Percentiles rank a stretch among this genome's conserved stretches.
phyloP scores from a whole-genome alignment of 2,113 vertebrate species.

The Bostrychus sinensis region DNA sequence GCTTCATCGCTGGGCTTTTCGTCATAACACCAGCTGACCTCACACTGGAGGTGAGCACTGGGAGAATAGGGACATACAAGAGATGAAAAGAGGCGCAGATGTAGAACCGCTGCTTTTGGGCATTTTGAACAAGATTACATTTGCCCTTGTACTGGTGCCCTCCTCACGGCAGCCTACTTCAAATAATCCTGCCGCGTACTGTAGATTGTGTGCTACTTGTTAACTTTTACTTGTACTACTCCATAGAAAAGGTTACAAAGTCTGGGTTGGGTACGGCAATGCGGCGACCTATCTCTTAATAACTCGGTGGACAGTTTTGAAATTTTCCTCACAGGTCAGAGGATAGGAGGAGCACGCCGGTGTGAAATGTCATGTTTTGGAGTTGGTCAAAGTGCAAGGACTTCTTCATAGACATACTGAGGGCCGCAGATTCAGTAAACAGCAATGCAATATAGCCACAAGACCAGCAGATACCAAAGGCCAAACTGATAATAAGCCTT shows the following conservation, averaged over 20 bases:
- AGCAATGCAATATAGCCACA: constrained; percentile 8
- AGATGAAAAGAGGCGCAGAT: constrained; percentile 56
- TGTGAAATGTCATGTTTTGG: constrained; percentile 56
- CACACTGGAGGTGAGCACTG: constrained; percentile 43
- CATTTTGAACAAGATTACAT: constrained; percentile 55
- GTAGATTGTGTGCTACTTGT: constrained; percentile 48
- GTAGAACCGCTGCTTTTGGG: constrained; percentile 50
- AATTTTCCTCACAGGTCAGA: constrained; percentile 47
- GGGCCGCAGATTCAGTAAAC: constrained; percentile 27
- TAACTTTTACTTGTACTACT: constrained; percentile 51
- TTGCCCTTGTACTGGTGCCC: constrained; percentile 55
- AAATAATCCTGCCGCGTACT: constrained; percentile 50
- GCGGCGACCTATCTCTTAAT: constrained; percentile 33
- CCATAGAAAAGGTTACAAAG: constrained; percentile 48
- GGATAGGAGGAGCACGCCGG: constrained; percentile 21
- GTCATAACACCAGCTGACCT: constrained; percentile 55
- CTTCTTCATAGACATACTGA: constrained; percentile 21
- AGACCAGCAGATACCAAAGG: not conserved
- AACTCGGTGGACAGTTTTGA: constrained; percentile 38
- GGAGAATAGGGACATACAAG: constrained; percentile 33
- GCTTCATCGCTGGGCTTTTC: constrained; percentile 19
- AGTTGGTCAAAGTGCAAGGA: constrained; percentile 56
- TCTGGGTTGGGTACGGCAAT: constrained; percentile 14
- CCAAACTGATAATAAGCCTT: not conserved
- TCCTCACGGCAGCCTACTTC: constrained; percentile 52